These are phyloP conservation scores for Stegostoma tigrinum DNA, from an alignment of 2,113 vertebrate species.

Conservation along the genomic window DNA sequence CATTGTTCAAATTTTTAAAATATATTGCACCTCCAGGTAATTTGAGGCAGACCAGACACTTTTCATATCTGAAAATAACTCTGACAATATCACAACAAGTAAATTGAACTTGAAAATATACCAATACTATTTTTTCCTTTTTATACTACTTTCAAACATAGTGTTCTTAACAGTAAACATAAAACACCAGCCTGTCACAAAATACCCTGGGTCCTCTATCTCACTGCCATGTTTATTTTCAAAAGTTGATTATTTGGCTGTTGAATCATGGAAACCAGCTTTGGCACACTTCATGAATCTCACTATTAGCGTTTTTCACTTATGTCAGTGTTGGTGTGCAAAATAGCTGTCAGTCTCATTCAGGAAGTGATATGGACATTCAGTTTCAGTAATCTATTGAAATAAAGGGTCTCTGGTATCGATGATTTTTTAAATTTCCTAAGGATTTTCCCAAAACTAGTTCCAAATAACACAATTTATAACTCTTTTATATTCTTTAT, in stretches of 20 bases:
- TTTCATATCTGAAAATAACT: not conserved
- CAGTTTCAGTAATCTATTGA: not conserved
- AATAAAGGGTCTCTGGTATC: conserved; percentile 1
- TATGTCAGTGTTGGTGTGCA: not conserved
- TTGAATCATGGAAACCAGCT: conserved; percentile 10
- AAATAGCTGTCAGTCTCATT: not conserved
- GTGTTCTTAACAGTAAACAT: not conserved
- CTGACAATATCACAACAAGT: not conserved
- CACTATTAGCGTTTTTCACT: not conserved
- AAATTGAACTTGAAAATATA: conserved; percentile 18
- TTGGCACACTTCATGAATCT: conserved; percentile 11
- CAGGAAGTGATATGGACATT: conserved; percentile 30
- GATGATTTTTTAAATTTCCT: not conserved
- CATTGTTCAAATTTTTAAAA: not conserved
- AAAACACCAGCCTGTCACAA: conserved; percentile 19
- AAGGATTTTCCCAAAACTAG: not conserved
- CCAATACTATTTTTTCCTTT: not conserved
- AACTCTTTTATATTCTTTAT: not conserved
- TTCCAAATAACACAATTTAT: not conserved
- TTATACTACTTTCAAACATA: not conserved
- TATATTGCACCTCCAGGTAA: not conserved
- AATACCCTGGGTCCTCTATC: conserved; percentile 24
- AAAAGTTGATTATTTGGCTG: conserved; percentile 20
- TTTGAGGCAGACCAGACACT: not conserved
- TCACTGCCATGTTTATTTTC: conserved; percentile 26